A percentile compares a stretch with the other conserved stretches of the same genome.
phyloP scores from a whole-genome alignment of 1,140 invertebrate species.

The Eupristina koningsbergeri region DNA sequence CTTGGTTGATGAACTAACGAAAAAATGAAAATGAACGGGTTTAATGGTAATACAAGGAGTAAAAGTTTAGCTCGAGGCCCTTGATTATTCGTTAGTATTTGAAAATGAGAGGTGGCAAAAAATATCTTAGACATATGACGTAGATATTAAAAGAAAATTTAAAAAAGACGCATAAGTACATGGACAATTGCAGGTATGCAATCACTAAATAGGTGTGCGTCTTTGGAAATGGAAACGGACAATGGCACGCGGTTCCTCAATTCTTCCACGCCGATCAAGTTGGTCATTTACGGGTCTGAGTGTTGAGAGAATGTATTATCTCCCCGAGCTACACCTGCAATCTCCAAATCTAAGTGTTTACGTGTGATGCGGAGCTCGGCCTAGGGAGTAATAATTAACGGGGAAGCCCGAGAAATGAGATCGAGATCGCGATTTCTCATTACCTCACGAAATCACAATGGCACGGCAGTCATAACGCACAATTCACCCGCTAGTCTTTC shows the following conservation, averaged over 20 bases:
- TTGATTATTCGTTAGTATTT: too few relatives aligned
- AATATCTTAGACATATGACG: too few relatives aligned
- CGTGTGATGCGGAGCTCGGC: not conserved
- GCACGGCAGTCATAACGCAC: slow-evolving; percentile 21
- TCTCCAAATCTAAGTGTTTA: not conserved
- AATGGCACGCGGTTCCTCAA: not conserved
- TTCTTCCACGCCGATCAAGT: not conserved
- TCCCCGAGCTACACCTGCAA: not conserved
- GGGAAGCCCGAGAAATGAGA: slow-evolving; percentile 11
- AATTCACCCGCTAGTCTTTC: not conserved
- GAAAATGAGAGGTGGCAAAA: too few relatives aligned
- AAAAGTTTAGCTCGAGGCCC: too few relatives aligned
- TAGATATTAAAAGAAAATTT: too few relatives aligned
- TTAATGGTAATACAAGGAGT: too few relatives aligned
- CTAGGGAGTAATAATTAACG: slow-evolving; percentile 13
- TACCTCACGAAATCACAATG: slow-evolving; percentile 18
- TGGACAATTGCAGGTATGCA: too few relatives aligned
- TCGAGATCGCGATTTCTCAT: slow-evolving; percentile 37
- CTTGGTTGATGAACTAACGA: too few relatives aligned
- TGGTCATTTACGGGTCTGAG: not conserved
- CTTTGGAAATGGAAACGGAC: slow-evolving; percentile 32
- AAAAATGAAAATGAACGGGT: too few relatives aligned
- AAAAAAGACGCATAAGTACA: too few relatives aligned
- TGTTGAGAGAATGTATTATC: not conserved
- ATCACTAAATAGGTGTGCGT: too few relatives aligned